A percentile compares a stretch with the other conserved stretches of the same genome.
phyloP scores from a whole-genome alignment of 2,113 vertebrate genomes.

The Macroglossus sobrinus region DNA sequence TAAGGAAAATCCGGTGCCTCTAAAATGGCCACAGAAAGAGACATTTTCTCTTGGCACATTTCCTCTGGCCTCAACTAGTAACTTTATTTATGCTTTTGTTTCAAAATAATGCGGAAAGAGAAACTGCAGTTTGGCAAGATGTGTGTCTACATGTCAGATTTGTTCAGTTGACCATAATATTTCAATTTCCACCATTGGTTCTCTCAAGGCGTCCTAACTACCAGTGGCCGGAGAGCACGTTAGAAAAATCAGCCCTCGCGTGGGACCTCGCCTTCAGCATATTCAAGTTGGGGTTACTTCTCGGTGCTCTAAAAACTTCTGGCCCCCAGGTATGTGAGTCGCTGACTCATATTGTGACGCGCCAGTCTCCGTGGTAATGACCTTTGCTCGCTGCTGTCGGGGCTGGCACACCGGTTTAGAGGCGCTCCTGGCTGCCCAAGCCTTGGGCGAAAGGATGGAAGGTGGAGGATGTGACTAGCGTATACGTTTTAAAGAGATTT shows the following conservation, averaged over 20 bases:
- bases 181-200: neutral
- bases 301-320: neutral
- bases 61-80: neutral
- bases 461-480: neutral
- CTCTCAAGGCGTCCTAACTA: neutral
- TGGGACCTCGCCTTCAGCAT: neutral
- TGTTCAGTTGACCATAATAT: neutral
- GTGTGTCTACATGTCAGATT: neutral
- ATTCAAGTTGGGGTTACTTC: neutral
- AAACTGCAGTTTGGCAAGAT: neutral
- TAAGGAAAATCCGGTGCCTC: neutral
- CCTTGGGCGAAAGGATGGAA: too few species aligned
- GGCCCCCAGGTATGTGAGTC: fast-evolving
- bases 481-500: neutral
- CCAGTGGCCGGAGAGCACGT: neutral
- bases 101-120: neutral
- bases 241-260: neutral
- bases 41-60: neutral
- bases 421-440: neutral
- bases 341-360: neutral
- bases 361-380: neutral
- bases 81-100: neutral
- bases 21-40: neutral
- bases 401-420: fast-evolving
- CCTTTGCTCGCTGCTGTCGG: neutral